These are phyloP conservation scores for Anas platyrhynchos DNA, from an alignment of 2,113 vertebrate genomes.

Conservation along the genomic window DNA sequence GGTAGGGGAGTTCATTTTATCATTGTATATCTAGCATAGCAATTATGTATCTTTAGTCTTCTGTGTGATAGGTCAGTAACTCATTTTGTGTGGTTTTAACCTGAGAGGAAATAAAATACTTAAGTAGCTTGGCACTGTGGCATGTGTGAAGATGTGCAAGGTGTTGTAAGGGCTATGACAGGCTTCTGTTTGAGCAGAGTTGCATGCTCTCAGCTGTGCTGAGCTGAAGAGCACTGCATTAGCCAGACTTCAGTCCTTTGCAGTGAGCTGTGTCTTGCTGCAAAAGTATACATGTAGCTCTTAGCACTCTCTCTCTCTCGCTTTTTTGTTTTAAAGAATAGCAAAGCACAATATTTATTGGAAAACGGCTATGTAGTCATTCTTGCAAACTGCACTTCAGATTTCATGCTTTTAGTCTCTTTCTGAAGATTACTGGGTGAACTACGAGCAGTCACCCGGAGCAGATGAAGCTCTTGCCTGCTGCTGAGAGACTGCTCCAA, in stretches of 20 bases:
- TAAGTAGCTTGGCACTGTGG: neutral
- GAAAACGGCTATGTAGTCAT: neutral
- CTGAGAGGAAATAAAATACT: rapidly evolving
- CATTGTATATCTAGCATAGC: rapidly evolving
- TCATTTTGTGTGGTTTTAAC: neutral
- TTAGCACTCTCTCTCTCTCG: neutral
- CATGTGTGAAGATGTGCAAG: rapidly evolving
- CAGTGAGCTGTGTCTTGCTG: neutral
- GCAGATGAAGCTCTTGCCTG: neutral
- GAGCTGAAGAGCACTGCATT: rapidly evolving
- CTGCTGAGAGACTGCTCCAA: neutral
- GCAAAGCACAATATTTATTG: neutral
- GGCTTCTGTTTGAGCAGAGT: rapidly evolving
- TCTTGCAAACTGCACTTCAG: neutral
- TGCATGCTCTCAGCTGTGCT: too few species aligned
- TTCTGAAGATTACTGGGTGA: neutral
- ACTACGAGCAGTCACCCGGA: neutral
- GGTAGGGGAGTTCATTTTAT: neutral
- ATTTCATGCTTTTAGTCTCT: neutral
- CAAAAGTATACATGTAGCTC: neutral
- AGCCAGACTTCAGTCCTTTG: neutral
- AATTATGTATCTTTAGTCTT: neutral
- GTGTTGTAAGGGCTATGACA: neutral
- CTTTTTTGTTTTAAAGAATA: neutral
- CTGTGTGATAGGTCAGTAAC: neutral